A percentile compares a stretch with the other conserved stretches of the same genome.
phyloP scores from a whole-genome alignment of 2,113 vertebrate species.

The Tupaia chinensis region DNA sequence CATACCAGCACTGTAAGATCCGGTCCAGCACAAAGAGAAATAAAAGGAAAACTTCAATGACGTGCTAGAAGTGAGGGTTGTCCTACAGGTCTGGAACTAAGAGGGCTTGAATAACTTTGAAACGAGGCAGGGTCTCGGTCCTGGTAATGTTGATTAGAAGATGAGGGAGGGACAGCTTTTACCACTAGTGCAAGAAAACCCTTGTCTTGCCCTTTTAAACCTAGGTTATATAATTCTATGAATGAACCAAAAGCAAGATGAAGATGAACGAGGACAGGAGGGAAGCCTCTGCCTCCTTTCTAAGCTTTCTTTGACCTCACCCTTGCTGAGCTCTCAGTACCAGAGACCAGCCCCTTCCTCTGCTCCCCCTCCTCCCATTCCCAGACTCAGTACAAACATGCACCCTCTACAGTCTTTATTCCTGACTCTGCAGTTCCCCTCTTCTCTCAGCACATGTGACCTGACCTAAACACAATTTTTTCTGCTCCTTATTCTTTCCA shows the following conservation, averaged over 20 bases:
- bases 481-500: not conserved
- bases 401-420: not conserved
- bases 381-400: not conserved
- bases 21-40: not conserved
- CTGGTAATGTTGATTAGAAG: not conserved
- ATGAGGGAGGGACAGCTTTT: not conserved
- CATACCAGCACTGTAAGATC: not conserved
- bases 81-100: not conserved
- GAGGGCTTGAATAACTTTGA: not conserved
- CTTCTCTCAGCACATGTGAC: not conserved
- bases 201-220: not conserved
- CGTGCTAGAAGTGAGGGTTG: not conserved
- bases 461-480: not conserved
- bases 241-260: not conserved
- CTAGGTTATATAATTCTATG: not conserved
- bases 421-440: not conserved
- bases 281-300: not conserved
- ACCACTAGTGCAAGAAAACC: not conserved
- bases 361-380: not conserved
- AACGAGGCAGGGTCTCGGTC: not conserved
- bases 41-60: not conserved
- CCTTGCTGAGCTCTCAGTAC: not conserved
- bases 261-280: not conserved
- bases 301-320: not conserved
- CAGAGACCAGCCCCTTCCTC: rapidly evolving